phyloP scores from a whole-genome alignment of 2,797 vertebrate genomes.

The Enoplosus armatus region DNA sequence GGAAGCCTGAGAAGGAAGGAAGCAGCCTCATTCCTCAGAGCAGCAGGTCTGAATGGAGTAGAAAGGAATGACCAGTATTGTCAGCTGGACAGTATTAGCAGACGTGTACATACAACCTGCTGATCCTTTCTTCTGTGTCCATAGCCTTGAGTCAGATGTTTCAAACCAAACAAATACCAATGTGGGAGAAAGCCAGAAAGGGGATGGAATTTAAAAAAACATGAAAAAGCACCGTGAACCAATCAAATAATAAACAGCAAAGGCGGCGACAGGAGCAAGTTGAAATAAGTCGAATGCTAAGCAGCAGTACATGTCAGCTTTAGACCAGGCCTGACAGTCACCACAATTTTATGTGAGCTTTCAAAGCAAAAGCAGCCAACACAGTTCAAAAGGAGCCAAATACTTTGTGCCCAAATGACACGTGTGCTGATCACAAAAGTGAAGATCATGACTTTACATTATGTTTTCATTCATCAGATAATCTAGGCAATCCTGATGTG shows the following conservation, averaged over 20 bases:
- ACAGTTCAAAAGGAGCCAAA: neutral
- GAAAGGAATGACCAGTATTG: slow-evolving; percentile 64
- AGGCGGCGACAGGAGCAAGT: neutral
- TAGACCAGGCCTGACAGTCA: neutral
- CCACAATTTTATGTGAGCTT: slow-evolving; percentile 12
- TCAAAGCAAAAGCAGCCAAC: slow-evolving; percentile 8
- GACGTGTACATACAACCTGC: slow-evolving; percentile 61
- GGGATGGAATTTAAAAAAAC: neutral
- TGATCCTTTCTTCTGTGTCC: slow-evolving; percentile 69
- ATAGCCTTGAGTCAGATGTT: slow-evolving; percentile 41
- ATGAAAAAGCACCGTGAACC: slow-evolving; percentile 36
- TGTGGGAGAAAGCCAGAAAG: slow-evolving; percentile 33
- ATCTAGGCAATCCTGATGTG: neutral
- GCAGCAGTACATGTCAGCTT: slow-evolving; percentile 2
- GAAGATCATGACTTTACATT: neutral
- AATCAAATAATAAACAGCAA: slow-evolving; percentile 28
- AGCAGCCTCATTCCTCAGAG: slow-evolving; percentile 56
- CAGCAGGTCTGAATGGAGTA: slow-evolving; percentile 64
- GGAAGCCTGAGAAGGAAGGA: slow-evolving; percentile 63
- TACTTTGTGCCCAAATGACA: slow-evolving; percentile 9
- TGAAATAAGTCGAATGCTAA: neutral
- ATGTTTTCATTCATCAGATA: slow-evolving; percentile 13
- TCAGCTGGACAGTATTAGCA: slow-evolving; percentile 70
- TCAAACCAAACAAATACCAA: slow-evolving; percentile 56
- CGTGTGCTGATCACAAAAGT: slow-evolving; percentile 17